phyloP scores from a whole-genome alignment of 2,888 invertebrate genomes.

The Pocota personata region DNA sequence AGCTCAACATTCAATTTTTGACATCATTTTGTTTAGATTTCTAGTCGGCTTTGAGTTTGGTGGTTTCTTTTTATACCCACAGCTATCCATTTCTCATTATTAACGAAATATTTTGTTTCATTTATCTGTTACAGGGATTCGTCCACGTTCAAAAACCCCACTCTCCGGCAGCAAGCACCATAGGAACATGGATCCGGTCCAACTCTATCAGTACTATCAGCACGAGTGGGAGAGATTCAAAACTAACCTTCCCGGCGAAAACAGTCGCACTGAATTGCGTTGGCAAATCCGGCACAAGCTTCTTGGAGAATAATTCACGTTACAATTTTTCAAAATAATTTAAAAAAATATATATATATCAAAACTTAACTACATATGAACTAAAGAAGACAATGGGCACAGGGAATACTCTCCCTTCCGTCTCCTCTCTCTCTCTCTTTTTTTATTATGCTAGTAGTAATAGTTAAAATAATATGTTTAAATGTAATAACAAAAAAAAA shows the following conservation, averaged over 20 bases:
- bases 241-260: slow-evolving; percentile 88
- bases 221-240: slow-evolving; percentile 89
- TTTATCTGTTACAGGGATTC: slow-evolving; percentile 72
- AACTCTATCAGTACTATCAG: slow-evolving; percentile 90
- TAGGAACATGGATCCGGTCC: slow-evolving; percentile 86
- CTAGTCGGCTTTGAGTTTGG: no score
- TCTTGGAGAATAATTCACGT: slow-evolving; percentile 80
- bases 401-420: slow-evolving; percentile 40
- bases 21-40: no score
- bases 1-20: no score
- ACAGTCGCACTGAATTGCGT: slow-evolving; percentile 86
- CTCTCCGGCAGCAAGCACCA: slow-evolving; percentile 62
- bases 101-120: neutral
- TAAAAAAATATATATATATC: neutral
- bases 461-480: slow-evolving; percentile 70
- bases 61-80: no score
- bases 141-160: slow-evolving; percentile 73
- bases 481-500: slow-evolving; percentile 62
- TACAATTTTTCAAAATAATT: slow-evolving; percentile 6
- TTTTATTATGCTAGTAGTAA: slow-evolving; percentile 68
- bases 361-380: slow-evolving; percentile 2
- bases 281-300: slow-evolving; percentile 89
- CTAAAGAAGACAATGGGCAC: neutral
- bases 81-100: no score
- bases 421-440: slow-evolving; percentile 58